These are phyloP conservation scores for Ceriagrion tenellum DNA, from an alignment of 2,888 invertebrate genomes.

Conservation along the genomic window DNA sequence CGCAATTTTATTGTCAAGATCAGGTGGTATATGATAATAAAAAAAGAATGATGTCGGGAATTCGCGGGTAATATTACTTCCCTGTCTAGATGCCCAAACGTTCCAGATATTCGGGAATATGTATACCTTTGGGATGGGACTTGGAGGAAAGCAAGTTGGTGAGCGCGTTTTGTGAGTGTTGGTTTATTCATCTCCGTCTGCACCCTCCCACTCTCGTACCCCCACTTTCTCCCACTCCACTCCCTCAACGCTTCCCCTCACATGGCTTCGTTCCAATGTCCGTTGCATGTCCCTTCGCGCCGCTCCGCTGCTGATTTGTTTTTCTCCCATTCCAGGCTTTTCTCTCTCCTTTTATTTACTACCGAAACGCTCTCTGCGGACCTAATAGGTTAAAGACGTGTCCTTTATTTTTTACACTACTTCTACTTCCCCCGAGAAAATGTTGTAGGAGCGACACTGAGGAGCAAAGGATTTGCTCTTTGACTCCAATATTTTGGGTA, in stretches of 20 bases:
- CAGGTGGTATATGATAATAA: too few species aligned
- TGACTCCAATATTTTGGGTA: too few species aligned
- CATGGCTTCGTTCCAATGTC: constrained; percentile 18
- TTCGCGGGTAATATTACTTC: too few species aligned
- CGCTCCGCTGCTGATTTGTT: constrained; percentile 29
- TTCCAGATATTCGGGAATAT: too few species aligned
- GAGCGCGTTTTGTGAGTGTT: not conserved
- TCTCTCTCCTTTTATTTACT: not conserved
- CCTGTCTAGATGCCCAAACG: too few species aligned
- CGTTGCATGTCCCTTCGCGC: not conserved
- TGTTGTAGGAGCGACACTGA: not conserved
- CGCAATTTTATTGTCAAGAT: too few species aligned
- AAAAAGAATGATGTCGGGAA: too few species aligned
- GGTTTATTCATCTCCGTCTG: constrained; percentile 34
- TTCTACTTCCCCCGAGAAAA: not conserved
- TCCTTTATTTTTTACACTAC: not conserved
- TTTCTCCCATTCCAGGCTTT: not conserved
- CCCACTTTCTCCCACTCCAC: not conserved
- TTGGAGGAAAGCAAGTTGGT: not conserved
- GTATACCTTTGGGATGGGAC: not conserved
- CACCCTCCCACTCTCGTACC: not conserved
- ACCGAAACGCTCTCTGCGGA: not conserved
- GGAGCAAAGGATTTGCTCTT: not conserved
- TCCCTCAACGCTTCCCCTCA: not conserved
- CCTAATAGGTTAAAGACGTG: not conserved